Evolutionary conservation across 2,888 invertebrate species (phyloP).

Genomic region (Neoitamus cyanurus): DNA sequence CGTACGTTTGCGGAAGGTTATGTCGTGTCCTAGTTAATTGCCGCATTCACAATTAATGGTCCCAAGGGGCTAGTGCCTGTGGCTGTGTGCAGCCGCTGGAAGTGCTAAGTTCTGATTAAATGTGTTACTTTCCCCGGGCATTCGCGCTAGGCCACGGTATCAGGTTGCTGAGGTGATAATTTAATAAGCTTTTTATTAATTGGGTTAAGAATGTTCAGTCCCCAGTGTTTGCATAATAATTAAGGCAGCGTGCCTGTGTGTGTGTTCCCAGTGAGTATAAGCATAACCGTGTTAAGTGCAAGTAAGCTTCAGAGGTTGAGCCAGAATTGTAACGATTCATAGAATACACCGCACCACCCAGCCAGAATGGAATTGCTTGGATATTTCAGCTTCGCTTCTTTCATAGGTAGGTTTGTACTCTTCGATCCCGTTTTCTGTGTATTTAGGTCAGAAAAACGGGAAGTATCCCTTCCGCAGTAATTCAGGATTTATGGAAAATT

Average conservation of each 20-base stretch:
- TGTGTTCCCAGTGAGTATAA: background rate
- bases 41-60: conserved; percentile 6
- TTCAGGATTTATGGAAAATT: background rate
- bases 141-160: background rate
- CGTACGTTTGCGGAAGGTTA: background rate
- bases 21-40: conserved; percentile 13
- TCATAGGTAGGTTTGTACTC: conserved; percentile 13
- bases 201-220: conserved; percentile 31
- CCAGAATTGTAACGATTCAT: background rate
- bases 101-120: conserved; percentile 6
- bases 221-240: conserved; percentile 16
- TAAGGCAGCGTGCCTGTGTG: background rate
- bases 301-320: background rate
- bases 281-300: background rate
- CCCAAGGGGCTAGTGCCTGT: background rate
- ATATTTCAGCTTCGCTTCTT: conserved; percentile 19
- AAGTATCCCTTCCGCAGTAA: background rate
- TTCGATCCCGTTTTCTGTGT: background rate
- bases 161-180: conserved; percentile 23
- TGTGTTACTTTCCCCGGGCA: conserved; percentile 14
- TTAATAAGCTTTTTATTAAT: conserved; percentile 29
- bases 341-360: background rate
- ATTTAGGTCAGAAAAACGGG: background rate
- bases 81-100: background rate
- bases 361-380: conserved; percentile 22